These are phyloP conservation scores for Bombycilla garrulus DNA, from an alignment of 2,113 vertebrate species.

Conservation along the genomic window DNA sequence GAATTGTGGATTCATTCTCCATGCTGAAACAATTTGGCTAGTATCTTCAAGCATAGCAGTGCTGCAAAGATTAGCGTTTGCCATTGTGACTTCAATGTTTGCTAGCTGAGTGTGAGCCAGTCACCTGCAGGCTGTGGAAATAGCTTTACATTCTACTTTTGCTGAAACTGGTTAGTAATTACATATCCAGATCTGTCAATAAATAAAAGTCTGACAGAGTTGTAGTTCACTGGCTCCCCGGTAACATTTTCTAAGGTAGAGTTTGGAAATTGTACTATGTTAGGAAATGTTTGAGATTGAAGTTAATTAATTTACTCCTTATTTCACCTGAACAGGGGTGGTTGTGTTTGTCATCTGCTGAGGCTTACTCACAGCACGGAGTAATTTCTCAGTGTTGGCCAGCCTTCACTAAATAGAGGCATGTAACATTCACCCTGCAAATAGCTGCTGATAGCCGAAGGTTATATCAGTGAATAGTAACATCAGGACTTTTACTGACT, in stretches of 20 bases:
- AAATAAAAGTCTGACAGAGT: neutral
- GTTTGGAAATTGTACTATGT: neutral
- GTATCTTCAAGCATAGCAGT: neutral
- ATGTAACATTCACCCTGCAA: neutral
- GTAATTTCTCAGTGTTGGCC: neutral
- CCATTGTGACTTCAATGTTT: neutral
- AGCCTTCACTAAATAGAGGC: neutral
- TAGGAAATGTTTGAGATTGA: neutral
- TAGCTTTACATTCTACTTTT: neutral
- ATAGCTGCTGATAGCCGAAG: neutral
- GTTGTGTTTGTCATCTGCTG: neutral
- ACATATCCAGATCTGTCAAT: neutral
- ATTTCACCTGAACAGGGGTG: neutral
- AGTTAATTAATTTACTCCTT: neutral
- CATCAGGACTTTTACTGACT: neutral
- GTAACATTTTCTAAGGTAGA: neutral
- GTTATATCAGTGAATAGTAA: neutral
- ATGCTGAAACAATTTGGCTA: neutral
- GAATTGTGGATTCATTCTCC: rapidly evolving
- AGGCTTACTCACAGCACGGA: neutral
- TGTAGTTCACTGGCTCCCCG: neutral
- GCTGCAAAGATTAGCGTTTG: neutral
- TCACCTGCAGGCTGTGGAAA: neutral
- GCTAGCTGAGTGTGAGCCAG: neutral
- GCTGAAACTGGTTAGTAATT: neutral